A percentile compares a stretch with the other conserved stretches of the same genome.
phyloP scores from a whole-genome alignment of 2,113 vertebrate species.

The Crotalus helleri region DNA sequence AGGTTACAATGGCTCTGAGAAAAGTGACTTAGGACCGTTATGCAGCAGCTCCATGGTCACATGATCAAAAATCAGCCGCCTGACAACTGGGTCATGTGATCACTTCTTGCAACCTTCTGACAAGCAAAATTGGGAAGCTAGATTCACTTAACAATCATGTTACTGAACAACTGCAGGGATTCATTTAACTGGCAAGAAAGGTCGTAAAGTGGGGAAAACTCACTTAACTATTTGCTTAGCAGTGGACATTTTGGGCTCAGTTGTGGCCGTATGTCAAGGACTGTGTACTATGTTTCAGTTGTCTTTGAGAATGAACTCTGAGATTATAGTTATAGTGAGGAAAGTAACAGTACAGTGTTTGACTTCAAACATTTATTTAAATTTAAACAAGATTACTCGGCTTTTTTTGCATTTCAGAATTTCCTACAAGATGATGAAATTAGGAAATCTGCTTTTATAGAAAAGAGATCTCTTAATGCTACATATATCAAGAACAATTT shows the following conservation, averaged over 20 bases:
- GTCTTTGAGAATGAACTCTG: not conserved
- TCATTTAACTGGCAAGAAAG: not conserved
- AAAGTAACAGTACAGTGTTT: not conserved
- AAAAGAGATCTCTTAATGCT: not conserved
- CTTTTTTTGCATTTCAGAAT: not conserved
- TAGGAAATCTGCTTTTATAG: not conserved
- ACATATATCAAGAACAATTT: not conserved
- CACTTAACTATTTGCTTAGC: no score
- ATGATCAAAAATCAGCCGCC: not conserved
- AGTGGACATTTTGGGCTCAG: no score
- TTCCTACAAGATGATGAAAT: not conserved
- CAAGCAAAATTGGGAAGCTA: not conserved
- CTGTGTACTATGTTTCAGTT: not conserved
- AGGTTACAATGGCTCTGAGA: not conserved
- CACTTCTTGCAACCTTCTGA: not conserved
- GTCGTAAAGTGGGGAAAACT: not conserved
- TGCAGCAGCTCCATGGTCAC: not conserved
- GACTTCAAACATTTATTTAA: no score
- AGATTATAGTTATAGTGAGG: not conserved
- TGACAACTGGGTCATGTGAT: not conserved
- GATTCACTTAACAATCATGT: not conserved
- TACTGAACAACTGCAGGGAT: not conserved
- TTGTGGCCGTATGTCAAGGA: no score
- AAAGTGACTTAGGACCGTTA: not conserved
- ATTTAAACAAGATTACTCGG: no score